Conservation (phyloP, 2,797 vertebrate species). For the Spinus pinus region DNA sequence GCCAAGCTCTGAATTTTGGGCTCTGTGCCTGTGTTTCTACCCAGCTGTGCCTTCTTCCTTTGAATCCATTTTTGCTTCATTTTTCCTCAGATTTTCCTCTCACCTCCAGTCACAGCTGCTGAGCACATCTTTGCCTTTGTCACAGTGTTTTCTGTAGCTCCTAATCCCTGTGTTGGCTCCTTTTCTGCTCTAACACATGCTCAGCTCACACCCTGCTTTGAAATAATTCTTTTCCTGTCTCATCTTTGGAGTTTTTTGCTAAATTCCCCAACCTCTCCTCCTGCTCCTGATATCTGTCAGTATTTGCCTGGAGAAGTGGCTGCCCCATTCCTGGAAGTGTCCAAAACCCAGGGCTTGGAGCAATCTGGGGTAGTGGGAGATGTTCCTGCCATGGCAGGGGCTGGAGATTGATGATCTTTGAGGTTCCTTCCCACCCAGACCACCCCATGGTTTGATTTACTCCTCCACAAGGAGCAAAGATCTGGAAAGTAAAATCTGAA, state of each 20-base stretch:
- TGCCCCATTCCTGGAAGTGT: not conserved
- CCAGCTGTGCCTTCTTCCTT: not conserved
- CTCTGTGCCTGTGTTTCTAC: not conserved
- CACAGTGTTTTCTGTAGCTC: not conserved
- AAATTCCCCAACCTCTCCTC: not conserved
- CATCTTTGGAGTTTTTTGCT: not conserved
- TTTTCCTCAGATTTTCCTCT: not conserved
- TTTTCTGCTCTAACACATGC: accelerated
- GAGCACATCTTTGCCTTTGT: not conserved
- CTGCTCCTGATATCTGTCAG: accelerated
- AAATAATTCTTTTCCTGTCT: not conserved
- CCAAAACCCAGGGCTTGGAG: not conserved
- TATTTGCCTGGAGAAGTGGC: not conserved
- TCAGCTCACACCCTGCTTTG: accelerated
- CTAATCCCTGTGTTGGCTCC: not conserved
- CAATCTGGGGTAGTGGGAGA: accelerated
- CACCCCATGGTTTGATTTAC: not conserved
- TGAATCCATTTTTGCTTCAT: not conserved
- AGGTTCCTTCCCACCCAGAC: not conserved
- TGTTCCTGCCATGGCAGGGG: not conserved
- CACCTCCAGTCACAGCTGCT: accelerated
- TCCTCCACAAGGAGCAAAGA: not conserved
- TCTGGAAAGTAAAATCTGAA: not conserved
- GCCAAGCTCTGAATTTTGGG: not conserved
- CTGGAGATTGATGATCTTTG: not conserved